Evolutionary conservation across 2,113 vertebrate species (phyloP).

Genomic region (Oriolus oriolus): DNA sequence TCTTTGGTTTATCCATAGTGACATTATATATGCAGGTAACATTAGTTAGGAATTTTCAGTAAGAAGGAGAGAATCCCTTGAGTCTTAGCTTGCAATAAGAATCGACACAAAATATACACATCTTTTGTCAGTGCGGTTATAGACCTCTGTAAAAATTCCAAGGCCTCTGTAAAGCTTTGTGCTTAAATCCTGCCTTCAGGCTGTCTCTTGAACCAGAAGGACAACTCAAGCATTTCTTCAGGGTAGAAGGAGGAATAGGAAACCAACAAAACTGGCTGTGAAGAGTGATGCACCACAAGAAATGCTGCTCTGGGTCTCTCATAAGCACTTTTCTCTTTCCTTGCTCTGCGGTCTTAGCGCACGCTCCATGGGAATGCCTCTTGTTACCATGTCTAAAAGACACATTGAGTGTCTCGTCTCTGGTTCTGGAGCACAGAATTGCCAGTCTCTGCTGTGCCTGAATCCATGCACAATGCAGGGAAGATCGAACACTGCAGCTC

Average conservation of each 20-base stretch:
- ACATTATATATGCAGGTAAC: background rate
- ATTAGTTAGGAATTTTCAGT: background rate
- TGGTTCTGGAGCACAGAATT: background rate
- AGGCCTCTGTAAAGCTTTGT: background rate
- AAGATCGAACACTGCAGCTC: background rate
- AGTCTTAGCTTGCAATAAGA: background rate
- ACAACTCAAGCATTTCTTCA: background rate
- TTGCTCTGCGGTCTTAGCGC: accelerated
- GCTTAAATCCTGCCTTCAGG: background rate
- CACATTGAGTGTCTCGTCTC: accelerated
- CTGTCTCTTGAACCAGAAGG: background rate
- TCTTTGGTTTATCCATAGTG: background rate
- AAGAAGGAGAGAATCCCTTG: background rate
- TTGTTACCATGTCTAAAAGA: background rate
- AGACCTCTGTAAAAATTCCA: background rate
- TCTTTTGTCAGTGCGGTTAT: background rate
- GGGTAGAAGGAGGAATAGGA: background rate
- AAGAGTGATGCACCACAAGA: background rate
- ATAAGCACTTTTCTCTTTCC: background rate
- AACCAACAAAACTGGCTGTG: background rate
- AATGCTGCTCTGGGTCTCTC: background rate
- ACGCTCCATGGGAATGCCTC: background rate
- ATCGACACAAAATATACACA: background rate
- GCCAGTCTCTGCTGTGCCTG: background rate
- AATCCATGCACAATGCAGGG: background rate